Percentiles rank a stretch among this genome's conserved stretches.
Conservation (phyloP, 2,888 invertebrate genomes). For the Drosophila subsilvestris region DNA sequence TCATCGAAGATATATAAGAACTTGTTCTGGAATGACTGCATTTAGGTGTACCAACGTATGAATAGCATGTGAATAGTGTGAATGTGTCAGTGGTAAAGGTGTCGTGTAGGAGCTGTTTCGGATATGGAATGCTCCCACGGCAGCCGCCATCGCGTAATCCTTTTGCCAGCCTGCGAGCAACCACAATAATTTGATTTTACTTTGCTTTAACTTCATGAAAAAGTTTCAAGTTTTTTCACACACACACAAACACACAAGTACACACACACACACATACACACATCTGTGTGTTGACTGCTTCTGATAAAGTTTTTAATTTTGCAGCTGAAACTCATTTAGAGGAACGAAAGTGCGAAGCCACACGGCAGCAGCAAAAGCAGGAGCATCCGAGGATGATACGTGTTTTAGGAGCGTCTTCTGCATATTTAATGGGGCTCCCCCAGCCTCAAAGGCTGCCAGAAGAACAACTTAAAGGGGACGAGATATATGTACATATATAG, state of each 20-base stretch:
- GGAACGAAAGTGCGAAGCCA: constrained; percentile 65
- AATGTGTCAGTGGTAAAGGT: not conserved
- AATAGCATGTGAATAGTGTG: not conserved
- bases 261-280: constrained; percentile 17
- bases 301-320: constrained; percentile 77
- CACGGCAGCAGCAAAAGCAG: constrained; percentile 28
- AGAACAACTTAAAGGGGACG: constrained; percentile 14
- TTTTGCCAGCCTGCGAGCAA: constrained; percentile 67
- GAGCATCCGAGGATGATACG: constrained; percentile 56
- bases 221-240: constrained; percentile 72
- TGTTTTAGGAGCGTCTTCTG: constrained; percentile 62
- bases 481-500: not conserved
- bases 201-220: constrained; percentile 80
- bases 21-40: no score
- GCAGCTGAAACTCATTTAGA: constrained; percentile 76
- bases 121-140: constrained; percentile 3
- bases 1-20: not conserved
- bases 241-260: constrained; percentile 22
- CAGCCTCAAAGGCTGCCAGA: constrained; percentile 3
- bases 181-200: constrained; percentile 79
- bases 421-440: constrained; percentile 62
- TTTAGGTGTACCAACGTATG: no score
- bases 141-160: constrained; percentile 61
- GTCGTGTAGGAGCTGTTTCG: not conserved
- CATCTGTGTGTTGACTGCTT: constrained; percentile 16